Base-by-base conservation (phyloP, 1,140 invertebrate genomes). In the Patella vulgata region DNA sequence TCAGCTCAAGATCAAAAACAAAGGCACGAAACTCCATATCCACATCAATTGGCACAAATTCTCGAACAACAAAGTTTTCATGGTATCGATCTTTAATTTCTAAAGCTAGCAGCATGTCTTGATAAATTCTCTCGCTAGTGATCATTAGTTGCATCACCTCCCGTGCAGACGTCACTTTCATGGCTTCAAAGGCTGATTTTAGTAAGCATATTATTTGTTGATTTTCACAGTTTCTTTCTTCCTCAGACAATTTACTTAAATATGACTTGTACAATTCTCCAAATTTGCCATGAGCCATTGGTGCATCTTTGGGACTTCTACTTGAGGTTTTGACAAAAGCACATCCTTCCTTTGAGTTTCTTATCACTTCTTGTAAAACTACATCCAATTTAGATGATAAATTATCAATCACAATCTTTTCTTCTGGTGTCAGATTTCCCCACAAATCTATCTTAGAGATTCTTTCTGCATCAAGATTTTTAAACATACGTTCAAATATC, bases 11-110 rank as follows among this genome's bases (percentile, higher is more conserved):
- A 28, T 68, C 42, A 44, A 48, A 78, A 17, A 78, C 78, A 75
- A 78, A 80, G 14, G 74, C 75, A 47, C 78, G 59, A 60, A 80
- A 80, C 48, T 80, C 78, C 78, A 80, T 80, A 56, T 80, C 78
- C 4, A 78, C 70, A 61, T 78, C 73, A 21, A 80, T 77, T 36
- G 71, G 54, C 14, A 77, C 63, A 62, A 78, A 80, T 56, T 73
- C 55, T 53, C 78, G 42, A 8, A 80, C 62, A 2, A 80, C 71
- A 58, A 77, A 78, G 62, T 78, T 69, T 69, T 80, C 76, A 31
- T 71, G 31, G 53, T 75, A 80, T 25, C 63, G 57, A 8, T 71
- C 63, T 50, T 61, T 47, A 50, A 77, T 67, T 12, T 70, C 63
- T 12, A 72, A 53, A 17, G 75, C 75, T 21, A 80, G 56, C 23